Evolutionary conservation across 2,797 vertebrate genomes (phyloP).

Genomic region (Sparidentex hasta): DNA sequence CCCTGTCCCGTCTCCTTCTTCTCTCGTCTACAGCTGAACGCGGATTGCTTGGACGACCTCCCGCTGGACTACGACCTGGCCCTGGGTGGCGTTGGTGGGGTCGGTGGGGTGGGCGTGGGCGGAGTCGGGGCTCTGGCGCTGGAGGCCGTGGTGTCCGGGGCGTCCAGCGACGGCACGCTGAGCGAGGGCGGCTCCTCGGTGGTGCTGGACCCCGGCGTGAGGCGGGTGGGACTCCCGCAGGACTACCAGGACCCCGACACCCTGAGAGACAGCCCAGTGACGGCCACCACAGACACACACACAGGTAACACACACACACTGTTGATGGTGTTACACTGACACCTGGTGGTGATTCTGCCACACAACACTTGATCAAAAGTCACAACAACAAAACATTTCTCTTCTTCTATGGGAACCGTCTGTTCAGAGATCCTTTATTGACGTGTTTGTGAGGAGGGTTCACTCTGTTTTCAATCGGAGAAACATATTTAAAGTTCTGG

Average conservation of each 20-base stretch:
- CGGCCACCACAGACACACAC: constrained; percentile 76
- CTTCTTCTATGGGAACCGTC: no score
- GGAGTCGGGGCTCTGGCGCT: constrained; percentile 72
- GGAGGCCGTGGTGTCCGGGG: constrained; percentile 77
- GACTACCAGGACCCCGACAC: constrained; percentile 90
- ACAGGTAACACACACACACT: constrained; percentile 63
- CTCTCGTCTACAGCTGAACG: constrained; percentile 87
- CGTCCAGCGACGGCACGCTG: constrained; percentile 88
- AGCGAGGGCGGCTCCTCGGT: constrained; percentile 88
- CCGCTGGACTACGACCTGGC: constrained; percentile 93
- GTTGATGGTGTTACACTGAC: constrained; percentile 21
- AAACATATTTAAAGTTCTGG: no score
- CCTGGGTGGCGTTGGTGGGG: constrained; percentile 84
- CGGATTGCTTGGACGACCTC: constrained; percentile 94
- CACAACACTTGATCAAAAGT: background rate
- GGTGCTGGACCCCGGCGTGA: constrained; percentile 88
- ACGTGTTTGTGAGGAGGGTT: no score
- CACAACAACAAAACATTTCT: no score
- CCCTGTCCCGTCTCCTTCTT: no score
- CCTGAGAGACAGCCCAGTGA: constrained; percentile 80
- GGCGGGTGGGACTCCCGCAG: constrained; percentile 90
- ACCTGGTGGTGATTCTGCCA: constrained; percentile 5
- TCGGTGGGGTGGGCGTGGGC: constrained; percentile 5
- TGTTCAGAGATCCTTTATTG: no score
- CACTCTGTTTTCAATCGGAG: no score